These are phyloP conservation scores for Tapera naevia DNA, from an alignment of 2,797 vertebrate genomes.

Conservation along the genomic window DNA sequence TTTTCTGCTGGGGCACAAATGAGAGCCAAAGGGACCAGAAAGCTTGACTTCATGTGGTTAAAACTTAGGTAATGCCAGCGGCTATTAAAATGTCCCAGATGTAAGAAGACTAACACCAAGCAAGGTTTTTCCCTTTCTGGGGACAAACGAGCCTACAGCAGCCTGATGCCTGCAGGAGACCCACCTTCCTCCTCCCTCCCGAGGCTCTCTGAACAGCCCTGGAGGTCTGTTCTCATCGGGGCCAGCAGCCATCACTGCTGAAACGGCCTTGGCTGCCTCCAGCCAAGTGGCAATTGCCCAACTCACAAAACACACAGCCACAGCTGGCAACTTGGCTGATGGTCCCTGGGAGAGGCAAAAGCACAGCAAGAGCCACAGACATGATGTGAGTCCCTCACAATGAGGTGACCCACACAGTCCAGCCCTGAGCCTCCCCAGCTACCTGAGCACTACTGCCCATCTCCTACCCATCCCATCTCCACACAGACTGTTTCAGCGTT, in stretches of 20 bases:
- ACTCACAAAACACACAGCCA: neutral
- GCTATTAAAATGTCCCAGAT: neutral
- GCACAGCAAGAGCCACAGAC: accelerated
- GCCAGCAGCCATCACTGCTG: neutral
- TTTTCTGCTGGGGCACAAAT: neutral
- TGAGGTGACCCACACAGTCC: neutral
- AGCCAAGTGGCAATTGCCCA: neutral
- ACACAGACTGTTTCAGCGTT: neutral
- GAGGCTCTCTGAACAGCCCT: neutral
- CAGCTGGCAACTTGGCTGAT: neutral
- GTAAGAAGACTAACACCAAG: neutral
- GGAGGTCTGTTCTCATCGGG: neutral
- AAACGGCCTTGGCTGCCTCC: neutral
- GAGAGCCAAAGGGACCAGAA: neutral
- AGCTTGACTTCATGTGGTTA: neutral
- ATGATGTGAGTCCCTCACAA: neutral
- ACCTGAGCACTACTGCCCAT: neutral
- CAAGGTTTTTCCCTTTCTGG: neutral
- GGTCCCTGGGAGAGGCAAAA: neutral
- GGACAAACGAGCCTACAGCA: neutral
- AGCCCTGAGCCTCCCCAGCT: neutral
- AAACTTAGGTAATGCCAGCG: neutral
- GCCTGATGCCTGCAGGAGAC: neutral
- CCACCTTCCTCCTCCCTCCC: neutral
- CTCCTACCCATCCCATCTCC: accelerated